Conservation (phyloP, 2,797 vertebrate species). For the Microctenopoma stevenorrisi region DNA sequence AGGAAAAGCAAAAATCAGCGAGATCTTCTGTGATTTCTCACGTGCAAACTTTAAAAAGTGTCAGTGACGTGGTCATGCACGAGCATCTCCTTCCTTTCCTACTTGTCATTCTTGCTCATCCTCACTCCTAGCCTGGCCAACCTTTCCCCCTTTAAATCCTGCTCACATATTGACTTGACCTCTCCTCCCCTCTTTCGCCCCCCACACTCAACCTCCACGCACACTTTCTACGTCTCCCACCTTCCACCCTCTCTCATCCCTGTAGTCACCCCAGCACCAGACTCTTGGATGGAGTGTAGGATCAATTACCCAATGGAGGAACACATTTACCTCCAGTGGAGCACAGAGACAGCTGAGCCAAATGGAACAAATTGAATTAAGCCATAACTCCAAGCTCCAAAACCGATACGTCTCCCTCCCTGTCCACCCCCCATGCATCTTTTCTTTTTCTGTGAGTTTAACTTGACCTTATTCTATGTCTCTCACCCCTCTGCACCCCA, state of each 20-base stretch:
- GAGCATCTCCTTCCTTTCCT: neutral
- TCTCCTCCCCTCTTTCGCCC: slow-evolving; percentile 1
- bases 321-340: slow-evolving; percentile 76
- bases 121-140: neutral
- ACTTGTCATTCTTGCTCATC: neutral
- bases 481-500: slow-evolving; percentile 47
- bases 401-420: slow-evolving; percentile 55
- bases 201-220: slow-evolving; percentile 12
- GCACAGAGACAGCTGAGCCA: slow-evolving; percentile 77
- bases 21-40: no score
- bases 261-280: slow-evolving; percentile 31
- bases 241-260: slow-evolving; percentile 53
- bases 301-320: slow-evolving; percentile 77
- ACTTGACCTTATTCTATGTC: slow-evolving; percentile 16
- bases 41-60: no score
- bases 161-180: slow-evolving; percentile 1
- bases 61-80: no score
- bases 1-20: neutral
- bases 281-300: slow-evolving; percentile 63
- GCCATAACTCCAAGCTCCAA: slow-evolving; percentile 70
- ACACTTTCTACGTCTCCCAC: slow-evolving; percentile 22
- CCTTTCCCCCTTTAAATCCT: slow-evolving; percentile 5
- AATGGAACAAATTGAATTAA: slow-evolving; percentile 83
- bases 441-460: slow-evolving; percentile 42
- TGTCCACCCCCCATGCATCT: slow-evolving; percentile 26